Conservation (phyloP, 2,888 invertebrate species). For the Orthonychiurus folsomi region DNA sequence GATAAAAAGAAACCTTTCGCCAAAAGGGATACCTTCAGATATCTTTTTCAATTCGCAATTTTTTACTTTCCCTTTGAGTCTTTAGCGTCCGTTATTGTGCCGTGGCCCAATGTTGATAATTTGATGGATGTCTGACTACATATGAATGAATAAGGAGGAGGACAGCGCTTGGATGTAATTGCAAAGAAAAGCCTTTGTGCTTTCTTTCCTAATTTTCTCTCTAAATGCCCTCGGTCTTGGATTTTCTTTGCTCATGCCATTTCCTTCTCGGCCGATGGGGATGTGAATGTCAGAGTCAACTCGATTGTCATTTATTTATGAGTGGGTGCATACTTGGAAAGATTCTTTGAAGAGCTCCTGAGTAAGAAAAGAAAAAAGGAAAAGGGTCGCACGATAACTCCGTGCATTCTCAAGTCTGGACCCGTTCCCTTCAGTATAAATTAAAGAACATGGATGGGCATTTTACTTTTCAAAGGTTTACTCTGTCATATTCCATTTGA, state of each 20-base stretch:
- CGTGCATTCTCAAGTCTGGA: no score
- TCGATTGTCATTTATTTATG: conserved; percentile 1
- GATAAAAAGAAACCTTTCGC: conserved; percentile 24
- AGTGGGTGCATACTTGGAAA: background rate
- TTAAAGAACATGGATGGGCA: no score
- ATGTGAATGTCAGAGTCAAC: background rate
- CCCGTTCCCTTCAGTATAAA: no score
- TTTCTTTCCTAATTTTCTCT: background rate
- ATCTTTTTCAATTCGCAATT: conserved; percentile 1
- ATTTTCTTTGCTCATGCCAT: background rate
- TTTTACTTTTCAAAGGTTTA: no score
- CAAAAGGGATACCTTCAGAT: conserved; percentile 25
- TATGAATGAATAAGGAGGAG: no score
- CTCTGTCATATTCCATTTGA: background rate
- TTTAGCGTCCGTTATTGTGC: background rate
- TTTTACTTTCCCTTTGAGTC: background rate
- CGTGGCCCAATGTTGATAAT: conserved; percentile 1
- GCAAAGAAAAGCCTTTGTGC: background rate
- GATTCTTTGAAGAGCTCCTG: background rate
- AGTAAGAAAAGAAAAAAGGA: background rate
- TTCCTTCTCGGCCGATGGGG: background rate
- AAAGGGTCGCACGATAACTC: no score
- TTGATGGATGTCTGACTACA: background rate
- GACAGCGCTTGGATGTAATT: background rate
- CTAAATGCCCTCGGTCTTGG: background rate